Conservation (phyloP, 1,140 invertebrate genomes). For the Saccostrea echinata region DNA sequence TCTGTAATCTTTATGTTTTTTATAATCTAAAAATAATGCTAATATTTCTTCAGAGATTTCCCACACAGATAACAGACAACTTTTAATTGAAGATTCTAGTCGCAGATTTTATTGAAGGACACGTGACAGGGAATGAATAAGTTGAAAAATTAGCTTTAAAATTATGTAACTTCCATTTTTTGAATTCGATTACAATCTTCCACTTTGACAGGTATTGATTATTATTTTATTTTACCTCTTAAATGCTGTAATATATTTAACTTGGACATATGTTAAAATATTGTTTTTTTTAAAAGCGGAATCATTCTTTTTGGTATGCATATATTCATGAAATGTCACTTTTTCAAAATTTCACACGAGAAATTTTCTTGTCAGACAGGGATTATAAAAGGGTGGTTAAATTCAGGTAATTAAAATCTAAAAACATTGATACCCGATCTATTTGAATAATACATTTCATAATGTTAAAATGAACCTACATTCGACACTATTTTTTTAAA, state of each 20-base stretch:
- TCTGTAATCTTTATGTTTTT: too few relatives aligned
- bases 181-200: too few relatives aligned
- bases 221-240: not conserved
- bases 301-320: not conserved
- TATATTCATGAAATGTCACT: not conserved
- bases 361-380: not conserved
- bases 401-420: not conserved
- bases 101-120: not conserved
- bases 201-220: not conserved
- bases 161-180: too few relatives aligned
- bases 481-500: too few relatives aligned
- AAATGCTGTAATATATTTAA: not conserved
- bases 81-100: not conserved
- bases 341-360: conserved; percentile 6
- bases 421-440: not conserved
- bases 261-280: not conserved
- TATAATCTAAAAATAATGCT: too few relatives aligned
- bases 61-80: not conserved
- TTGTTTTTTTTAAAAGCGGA: not conserved
- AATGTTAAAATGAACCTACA: too few relatives aligned
- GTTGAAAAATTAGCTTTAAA: too few relatives aligned
- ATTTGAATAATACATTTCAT: too few relatives aligned
- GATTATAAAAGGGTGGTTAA: not conserved
- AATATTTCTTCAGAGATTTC: not conserved
- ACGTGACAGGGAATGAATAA: not conserved